phyloP scores from a whole-genome alignment of 2,888 invertebrate genomes.

The Hydrotaea diabolus region DNA sequence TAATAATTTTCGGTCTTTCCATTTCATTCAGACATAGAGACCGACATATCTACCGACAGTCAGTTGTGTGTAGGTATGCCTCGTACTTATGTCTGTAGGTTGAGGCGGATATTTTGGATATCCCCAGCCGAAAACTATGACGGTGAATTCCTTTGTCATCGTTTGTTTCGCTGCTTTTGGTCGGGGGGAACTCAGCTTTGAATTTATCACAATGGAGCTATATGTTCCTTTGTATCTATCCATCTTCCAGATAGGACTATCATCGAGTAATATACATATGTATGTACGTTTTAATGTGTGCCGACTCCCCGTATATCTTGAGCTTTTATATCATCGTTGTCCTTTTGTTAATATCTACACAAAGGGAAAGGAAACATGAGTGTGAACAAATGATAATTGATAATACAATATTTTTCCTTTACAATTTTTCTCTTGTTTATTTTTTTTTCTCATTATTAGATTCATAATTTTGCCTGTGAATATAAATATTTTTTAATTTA shows the following conservation, averaged over 20 bases:
- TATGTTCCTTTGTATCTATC: slow-evolving; percentile 22
- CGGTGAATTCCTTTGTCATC: slow-evolving; percentile 55
- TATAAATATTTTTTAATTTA: slow-evolving; percentile 22
- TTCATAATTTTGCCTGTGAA: slow-evolving; percentile 29
- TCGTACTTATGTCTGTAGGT: slow-evolving; percentile 51
- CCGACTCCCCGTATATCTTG: background rate
- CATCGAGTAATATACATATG: slow-evolving; percentile 38
- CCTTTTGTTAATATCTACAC: slow-evolving; percentile 64
- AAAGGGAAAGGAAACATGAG: slow-evolving; percentile 65
- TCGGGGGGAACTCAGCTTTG: background rate
- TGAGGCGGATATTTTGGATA: slow-evolving; percentile 35
- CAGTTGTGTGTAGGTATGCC: background rate
- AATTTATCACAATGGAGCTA: slow-evolving; percentile 18
- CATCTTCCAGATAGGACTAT: slow-evolving; percentile 32
- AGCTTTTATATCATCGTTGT: slow-evolving; percentile 62
- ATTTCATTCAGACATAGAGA: slow-evolving; percentile 26
- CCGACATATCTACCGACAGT: no score
- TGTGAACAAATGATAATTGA: slow-evolving; percentile 74
- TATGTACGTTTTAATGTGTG: slow-evolving; percentile 8
- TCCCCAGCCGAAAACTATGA: background rate
- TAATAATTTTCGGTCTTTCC: slow-evolving; percentile 43
- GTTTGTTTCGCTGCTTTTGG: slow-evolving; percentile 15
- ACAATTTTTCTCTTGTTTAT: background rate
- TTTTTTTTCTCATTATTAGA: slow-evolving; percentile 38
- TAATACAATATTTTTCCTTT: slow-evolving; percentile 65